phyloP scores from a whole-genome alignment of 2,797 vertebrate species.

The Lepilemur septentrionalis region DNA sequence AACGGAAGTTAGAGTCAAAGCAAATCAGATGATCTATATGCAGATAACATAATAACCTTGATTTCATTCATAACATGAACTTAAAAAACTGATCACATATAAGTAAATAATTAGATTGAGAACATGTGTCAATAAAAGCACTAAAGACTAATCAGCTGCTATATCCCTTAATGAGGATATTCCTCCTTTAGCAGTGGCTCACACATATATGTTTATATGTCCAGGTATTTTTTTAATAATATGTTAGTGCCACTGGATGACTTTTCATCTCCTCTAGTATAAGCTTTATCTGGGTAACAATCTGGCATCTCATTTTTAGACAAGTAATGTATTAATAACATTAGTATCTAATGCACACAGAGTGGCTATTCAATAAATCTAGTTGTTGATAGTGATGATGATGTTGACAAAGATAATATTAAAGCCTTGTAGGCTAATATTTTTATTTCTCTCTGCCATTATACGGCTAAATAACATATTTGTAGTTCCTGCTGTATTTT shows the following conservation, averaged over 20 bases:
- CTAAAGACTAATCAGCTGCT: not conserved
- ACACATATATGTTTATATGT: not conserved
- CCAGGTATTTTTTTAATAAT: not conserved
- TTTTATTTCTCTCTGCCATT: not conserved
- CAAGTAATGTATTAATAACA: not conserved
- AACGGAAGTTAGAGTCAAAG: not conserved
- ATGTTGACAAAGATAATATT: not conserved
- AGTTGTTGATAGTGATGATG: not conserved
- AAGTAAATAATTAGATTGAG: not conserved
- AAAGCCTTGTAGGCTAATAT: not conserved
- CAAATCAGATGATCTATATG: not conserved
- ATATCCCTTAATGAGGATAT: not conserved
- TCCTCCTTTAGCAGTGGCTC: not conserved
- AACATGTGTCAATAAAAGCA: not conserved
- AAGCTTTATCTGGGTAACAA: not conserved
- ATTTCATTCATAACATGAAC: not conserved
- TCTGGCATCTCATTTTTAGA: not conserved
- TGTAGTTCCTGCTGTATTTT: not conserved
- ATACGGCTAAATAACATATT: not conserved
- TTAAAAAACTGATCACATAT: not conserved
- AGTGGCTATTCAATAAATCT: not conserved
- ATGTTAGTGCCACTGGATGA: not conserved
- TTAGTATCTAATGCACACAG: not conserved
- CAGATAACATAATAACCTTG: not conserved
- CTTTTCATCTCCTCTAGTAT: not conserved